Percentiles rank a stretch among this genome's conserved stretches.
Evolutionary conservation across 2,888 invertebrate genomes (phyloP).

Genomic region (Leptothorax acervorum): DNA sequence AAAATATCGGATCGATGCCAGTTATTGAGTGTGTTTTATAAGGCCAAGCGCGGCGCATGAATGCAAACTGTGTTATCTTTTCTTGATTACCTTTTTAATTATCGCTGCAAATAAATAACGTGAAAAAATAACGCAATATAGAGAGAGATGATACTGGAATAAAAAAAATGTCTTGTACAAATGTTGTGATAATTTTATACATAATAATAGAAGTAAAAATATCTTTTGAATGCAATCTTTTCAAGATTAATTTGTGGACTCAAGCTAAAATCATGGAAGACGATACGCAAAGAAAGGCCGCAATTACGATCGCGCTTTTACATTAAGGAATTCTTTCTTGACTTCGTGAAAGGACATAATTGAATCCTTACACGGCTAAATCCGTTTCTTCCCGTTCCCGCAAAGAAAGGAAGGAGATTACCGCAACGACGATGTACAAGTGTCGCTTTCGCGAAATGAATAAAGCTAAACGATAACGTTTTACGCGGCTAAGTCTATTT

Average conservation of each 20-base stretch:
- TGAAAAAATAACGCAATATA: background rate
- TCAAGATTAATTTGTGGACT: slow-evolving; percentile 5
- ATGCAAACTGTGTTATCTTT: background rate
- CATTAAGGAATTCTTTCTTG: slow-evolving; percentile 22
- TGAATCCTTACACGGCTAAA: slow-evolving; percentile 42
- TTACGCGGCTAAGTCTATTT: slow-evolving; percentile 35
- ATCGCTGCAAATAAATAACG: background rate
- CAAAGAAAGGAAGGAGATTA: slow-evolving; percentile 39
- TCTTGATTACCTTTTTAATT: slow-evolving; percentile 16
- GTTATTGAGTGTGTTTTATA: slow-evolving; percentile 18
- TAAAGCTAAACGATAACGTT: slow-evolving; percentile 50
- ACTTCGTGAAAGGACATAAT: slow-evolving; percentile 23
- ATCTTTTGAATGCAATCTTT: background rate
- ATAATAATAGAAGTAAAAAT: background rate
- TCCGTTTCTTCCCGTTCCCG: slow-evolving; percentile 14
- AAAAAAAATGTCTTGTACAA: background rate
- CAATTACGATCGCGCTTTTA: slow-evolving; percentile 32
- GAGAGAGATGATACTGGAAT: background rate
- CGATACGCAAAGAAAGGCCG: slow-evolving; percentile 44
- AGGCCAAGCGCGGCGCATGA: background rate
- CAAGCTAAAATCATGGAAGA: slow-evolving; percentile 16
- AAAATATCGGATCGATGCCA: background rate
- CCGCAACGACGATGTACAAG: slow-evolving; percentile 25
- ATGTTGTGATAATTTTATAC: background rate
- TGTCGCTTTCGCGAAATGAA: slow-evolving; percentile 25